Base-by-base conservation (phyloP, 2,113 vertebrate species). In the Ammodramus savannarum region DNA sequence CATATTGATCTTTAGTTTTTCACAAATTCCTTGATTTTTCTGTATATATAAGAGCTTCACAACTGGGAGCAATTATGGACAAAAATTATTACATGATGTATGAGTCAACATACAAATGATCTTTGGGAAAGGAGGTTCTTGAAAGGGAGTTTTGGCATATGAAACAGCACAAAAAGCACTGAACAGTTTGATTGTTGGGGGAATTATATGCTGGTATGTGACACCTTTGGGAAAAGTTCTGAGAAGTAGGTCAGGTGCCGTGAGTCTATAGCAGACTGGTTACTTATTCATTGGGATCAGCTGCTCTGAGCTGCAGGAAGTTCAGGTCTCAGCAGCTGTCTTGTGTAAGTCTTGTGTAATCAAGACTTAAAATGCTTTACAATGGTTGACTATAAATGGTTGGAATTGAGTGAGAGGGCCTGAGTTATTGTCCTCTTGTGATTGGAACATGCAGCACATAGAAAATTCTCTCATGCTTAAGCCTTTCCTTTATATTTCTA, bases 401-500 rank as follows among this genome's bases (percentile, higher is more conserved):
- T 87, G 71, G 61, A 94, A 97, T 75, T 92, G 91, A 95, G 84
- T 92, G 89, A 96, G 76, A 69, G 61, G 55, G 63, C 68, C 84
- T 95, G 92, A 97, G 82, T 97, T 95, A 97, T 96, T 95, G 82
- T 93, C 46, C 92, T 94, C 84, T 61, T 81, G 80, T 96, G 96
- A 85, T 39, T 89, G 78, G 44, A 94, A 77, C 41, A 54, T 81
- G 57, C 52, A 86, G 52, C 41, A 83, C 54, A 69, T 44, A 93
- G 85, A 94, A 92, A 88, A 76, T 72, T 96, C 87, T 92, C 83
- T 93, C 80, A 72, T 92, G 77, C 59, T 92, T 81, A 84, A 93
- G 62, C 19, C 44, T 92, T 94, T 92, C 61, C 57, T 95, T 94
- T 95, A 48, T 84, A 68, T 88, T 95, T 94, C 80, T 49, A 61